Conservation (phyloP, 2,113 vertebrate species). For the Lepisosteus oculatus region DNA sequence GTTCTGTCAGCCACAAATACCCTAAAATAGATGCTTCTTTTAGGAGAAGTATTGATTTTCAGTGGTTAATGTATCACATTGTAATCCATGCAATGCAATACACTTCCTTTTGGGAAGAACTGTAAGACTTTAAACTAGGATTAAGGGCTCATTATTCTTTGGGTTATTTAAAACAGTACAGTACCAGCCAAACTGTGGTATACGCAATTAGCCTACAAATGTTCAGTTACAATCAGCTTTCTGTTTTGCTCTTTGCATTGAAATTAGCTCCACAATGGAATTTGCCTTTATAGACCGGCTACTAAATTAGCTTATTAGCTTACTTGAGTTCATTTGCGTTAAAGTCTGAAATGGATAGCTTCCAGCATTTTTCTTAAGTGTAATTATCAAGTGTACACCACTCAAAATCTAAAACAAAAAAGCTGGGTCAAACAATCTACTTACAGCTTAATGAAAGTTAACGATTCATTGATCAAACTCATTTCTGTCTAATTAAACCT, state of each 20-base stretch:
- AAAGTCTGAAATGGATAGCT: constrained; percentile 48
- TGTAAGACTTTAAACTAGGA: neutral
- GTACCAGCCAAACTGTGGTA: neutral
- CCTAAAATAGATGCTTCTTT: too few species aligned
- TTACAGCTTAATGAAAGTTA: constrained; percentile 70
- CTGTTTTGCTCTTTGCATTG: neutral
- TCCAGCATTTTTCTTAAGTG: constrained; percentile 52
- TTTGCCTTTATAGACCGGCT: constrained; percentile 37
- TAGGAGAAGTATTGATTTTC: too few species aligned
- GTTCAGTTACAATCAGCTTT: neutral
- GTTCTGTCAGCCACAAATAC: too few species aligned
- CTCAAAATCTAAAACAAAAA: constrained; percentile 60
- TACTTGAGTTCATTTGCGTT: constrained; percentile 50
- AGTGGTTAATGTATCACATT: too few species aligned
- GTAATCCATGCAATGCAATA: too few species aligned
- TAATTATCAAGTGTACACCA: constrained; percentile 60
- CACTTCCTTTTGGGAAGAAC: too few species aligned
- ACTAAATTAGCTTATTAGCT: constrained; percentile 58
- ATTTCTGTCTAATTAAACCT: constrained; percentile 71
- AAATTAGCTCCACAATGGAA: constrained; percentile 12
- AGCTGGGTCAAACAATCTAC: constrained; percentile 60
- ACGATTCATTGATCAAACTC: constrained; percentile 74
- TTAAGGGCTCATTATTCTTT: neutral
- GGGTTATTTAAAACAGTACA: neutral
- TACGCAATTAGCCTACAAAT: too few species aligned